phyloP scores from a whole-genome alignment of 1,140 invertebrate genomes.

The Drosophila arawakana region DNA sequence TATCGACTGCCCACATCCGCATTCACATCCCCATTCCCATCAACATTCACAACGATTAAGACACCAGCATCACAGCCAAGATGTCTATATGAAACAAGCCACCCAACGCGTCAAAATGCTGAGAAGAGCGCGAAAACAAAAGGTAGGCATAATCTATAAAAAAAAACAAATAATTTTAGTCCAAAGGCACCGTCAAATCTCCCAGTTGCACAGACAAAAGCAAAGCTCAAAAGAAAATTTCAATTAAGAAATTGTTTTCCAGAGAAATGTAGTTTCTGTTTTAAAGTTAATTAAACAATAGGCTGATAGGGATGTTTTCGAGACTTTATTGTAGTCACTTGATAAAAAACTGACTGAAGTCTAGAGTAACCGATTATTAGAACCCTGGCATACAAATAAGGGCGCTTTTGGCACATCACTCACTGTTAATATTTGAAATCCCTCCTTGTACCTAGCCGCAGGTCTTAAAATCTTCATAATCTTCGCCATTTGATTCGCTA shows the following conservation, averaged over 20 bases:
- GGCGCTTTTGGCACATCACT: no score
- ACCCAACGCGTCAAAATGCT: slow-evolving; percentile 81
- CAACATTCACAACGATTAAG: slow-evolving; percentile 1
- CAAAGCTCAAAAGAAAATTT: not conserved
- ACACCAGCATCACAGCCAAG: slow-evolving; percentile 60
- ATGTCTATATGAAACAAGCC: slow-evolving; percentile 83
- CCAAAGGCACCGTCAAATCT: not conserved
- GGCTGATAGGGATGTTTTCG: no score
- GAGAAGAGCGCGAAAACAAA: slow-evolving; percentile 81
- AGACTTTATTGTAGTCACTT: no score
- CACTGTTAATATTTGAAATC: not conserved
- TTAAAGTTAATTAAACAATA: no score
- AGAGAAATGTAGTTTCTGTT: no score
- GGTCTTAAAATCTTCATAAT: not conserved
- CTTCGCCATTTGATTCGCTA: slow-evolving; percentile 3
- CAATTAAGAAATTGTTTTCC: no score
- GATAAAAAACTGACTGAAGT: no score
- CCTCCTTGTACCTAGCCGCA: no score
- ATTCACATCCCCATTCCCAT: slow-evolving; percentile 18
- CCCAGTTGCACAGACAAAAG: not conserved
- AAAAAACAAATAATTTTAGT: not conserved
- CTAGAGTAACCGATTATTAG: no score
- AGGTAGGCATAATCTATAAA: slow-evolving; percentile 65
- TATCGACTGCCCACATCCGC: slow-evolving; percentile 54
- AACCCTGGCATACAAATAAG: no score